phyloP scores from a whole-genome alignment of 2,888 invertebrate genomes.

The Crossocerus cetratus region DNA sequence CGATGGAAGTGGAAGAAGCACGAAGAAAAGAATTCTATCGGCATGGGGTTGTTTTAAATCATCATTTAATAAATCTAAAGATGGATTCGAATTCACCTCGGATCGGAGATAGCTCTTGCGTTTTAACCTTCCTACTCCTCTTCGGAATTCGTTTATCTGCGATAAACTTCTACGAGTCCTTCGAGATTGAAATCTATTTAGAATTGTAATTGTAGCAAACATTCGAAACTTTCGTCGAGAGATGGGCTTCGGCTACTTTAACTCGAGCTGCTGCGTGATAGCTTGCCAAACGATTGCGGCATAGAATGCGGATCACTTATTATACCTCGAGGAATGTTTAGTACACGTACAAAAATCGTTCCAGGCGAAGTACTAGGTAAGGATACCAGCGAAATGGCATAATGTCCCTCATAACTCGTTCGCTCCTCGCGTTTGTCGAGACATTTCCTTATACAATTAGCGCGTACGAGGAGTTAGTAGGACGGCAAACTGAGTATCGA shows the following conservation, averaged over 20 bases:
- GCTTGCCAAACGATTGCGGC: background rate
- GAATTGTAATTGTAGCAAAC: too few species aligned
- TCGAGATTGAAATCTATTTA: too few species aligned
- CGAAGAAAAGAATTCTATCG: background rate
- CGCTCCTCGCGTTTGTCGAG: constrained; percentile 47
- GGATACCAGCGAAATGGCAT: constrained; percentile 8
- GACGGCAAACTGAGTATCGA: constrained; percentile 19
- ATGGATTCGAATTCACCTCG: too few species aligned
- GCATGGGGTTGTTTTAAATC: too few species aligned
- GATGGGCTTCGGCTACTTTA: too few species aligned
- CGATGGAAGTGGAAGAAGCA: background rate
- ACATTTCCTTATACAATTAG: constrained; percentile 43
- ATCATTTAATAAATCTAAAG: too few species aligned
- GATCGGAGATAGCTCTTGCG: too few species aligned
- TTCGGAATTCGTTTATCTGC: too few species aligned
- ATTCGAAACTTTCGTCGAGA: too few species aligned
- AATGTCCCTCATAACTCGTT: constrained; percentile 15
- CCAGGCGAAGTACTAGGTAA: background rate
- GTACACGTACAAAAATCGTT: constrained; percentile 13
- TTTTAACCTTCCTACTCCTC: too few species aligned
- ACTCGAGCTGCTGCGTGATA: background rate
- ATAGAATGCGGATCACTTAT: background rate
- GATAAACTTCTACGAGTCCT: too few species aligned
- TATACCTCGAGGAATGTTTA: background rate
- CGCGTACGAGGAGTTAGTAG: constrained; percentile 20